Evolutionary conservation across 1,140 invertebrate species (phyloP).

Genomic region (Ctenoplectra terminalis): DNA sequence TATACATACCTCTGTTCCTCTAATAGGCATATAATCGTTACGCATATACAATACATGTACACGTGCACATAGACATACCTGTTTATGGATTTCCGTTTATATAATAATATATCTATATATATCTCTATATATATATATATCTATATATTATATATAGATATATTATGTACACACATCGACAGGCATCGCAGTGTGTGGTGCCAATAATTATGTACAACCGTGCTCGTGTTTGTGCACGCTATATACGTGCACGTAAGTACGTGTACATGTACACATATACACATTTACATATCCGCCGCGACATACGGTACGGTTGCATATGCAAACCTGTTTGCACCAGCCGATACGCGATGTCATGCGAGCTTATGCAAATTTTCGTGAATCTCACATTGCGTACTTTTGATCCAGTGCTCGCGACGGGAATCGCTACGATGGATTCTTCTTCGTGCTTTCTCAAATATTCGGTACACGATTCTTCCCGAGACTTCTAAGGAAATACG

Average conservation of each 20-base stretch:
- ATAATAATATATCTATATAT: slow-evolving; percentile 18
- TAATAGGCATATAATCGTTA: slow-evolving; percentile 83
- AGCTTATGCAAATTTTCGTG: slow-evolving; percentile 62
- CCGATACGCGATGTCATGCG: slow-evolving; percentile 57
- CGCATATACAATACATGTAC: slow-evolving; percentile 73
- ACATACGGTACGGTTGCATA: slow-evolving; percentile 73
- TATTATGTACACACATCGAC: slow-evolving; percentile 25
- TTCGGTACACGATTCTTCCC: neutral
- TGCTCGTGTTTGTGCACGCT: slow-evolving; percentile 7
- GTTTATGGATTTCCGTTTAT: slow-evolving; percentile 29
- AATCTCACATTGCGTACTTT: slow-evolving; percentile 45
- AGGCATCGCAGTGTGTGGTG: slow-evolving; percentile 1
- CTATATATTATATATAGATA: no score
- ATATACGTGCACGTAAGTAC: neutral
- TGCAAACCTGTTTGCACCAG: slow-evolving; percentile 65
- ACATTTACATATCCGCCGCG: slow-evolving; percentile 20
- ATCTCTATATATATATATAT: no score
- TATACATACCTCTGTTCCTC: slow-evolving; percentile 74
- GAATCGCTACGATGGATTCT: neutral
- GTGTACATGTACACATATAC: neutral
- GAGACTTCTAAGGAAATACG: neutral
- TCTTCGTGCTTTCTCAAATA: neutral
- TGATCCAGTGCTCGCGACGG: neutral
- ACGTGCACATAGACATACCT: slow-evolving; percentile 1
- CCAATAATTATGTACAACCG: slow-evolving; percentile 28